These are phyloP conservation scores for Paratrypauchen microcephalus DNA, from an alignment of 2,797 vertebrate genomes.

Conservation along the genomic window DNA sequence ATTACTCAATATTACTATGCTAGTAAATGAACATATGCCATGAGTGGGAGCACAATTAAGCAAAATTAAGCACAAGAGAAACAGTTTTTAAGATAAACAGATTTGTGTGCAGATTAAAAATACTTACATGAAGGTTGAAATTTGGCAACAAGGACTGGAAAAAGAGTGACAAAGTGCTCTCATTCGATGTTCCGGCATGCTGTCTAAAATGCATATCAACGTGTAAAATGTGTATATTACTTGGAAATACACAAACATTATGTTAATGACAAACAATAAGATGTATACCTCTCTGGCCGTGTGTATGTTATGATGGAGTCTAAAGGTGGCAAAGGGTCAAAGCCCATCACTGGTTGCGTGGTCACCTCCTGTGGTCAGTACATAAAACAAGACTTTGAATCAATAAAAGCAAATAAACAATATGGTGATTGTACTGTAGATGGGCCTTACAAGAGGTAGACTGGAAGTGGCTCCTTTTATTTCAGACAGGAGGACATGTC, in stretches of 20 bases:
- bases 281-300: constrained; percentile 87
- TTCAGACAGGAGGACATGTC: constrained; percentile 93
- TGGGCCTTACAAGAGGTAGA: constrained; percentile 84
- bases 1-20: background rate
- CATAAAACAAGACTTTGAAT: constrained; percentile 15
- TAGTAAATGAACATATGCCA: background rate
- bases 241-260: background rate
- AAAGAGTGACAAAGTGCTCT: constrained; percentile 93
- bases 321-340: constrained; percentile 92
- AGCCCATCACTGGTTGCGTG: constrained; percentile 91
- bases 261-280: background rate
- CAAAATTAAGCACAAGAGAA: background rate
- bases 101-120: background rate
- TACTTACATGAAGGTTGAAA: constrained; percentile 89
- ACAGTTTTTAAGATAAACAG: too few species aligned
- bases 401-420: background rate
- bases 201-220: constrained; percentile 52
- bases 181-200: constrained; percentile 75
- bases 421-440: background rate
- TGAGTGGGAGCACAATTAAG: background rate
- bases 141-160: constrained; percentile 94
- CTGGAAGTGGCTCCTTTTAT: constrained; percentile 89
- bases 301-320: constrained; percentile 90
- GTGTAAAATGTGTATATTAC: background rate
- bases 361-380: constrained; percentile 85